Evolutionary conservation across 1,140 invertebrate genomes (phyloP).

Genomic region (Meteorus sp.): DNA sequence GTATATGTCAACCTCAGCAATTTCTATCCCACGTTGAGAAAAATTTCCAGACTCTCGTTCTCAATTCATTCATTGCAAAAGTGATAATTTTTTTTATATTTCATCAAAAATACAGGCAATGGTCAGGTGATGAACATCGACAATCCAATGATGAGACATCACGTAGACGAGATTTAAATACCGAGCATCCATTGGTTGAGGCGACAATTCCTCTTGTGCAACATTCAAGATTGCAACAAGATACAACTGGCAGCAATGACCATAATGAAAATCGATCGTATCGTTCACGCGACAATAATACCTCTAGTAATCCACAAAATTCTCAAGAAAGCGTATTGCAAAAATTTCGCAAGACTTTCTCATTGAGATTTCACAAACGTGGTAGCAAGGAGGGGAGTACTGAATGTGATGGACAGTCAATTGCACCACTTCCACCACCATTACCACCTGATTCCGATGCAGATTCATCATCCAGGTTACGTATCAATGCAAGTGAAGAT

Average conservation of each 20-base stretch:
- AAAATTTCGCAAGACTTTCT: slow-evolving; percentile 73
- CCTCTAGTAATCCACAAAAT: slow-evolving; percentile 36
- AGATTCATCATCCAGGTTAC: slow-evolving; percentile 33
- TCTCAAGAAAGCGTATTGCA: slow-evolving; percentile 64
- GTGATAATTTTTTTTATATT: slow-evolving; percentile 20
- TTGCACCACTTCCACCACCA: slow-evolving; percentile 19
- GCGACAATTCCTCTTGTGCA: slow-evolving; percentile 43
- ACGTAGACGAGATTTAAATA: slow-evolving; percentile 27
- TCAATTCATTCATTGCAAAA: not conserved
- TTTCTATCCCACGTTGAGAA: too few species aligned
- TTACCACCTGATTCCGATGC: slow-evolving; percentile 47
- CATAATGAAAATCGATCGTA: slow-evolving; percentile 34
- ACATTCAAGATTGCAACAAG: slow-evolving; percentile 47
- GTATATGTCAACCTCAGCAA: too few species aligned
- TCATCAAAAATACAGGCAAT: slow-evolving; percentile 39
- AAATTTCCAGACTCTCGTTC: not conserved
- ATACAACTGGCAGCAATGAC: slow-evolving; percentile 31
- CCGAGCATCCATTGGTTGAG: slow-evolving; percentile 49
- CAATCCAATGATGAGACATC: slow-evolving; percentile 36
- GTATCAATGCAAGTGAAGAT: slow-evolving; percentile 50
- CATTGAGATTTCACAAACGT: slow-evolving; percentile 64
- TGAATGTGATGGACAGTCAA: slow-evolving; percentile 46
- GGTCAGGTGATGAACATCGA: slow-evolving; percentile 47
- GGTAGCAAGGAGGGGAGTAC: slow-evolving; percentile 56
- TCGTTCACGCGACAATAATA: slow-evolving; percentile 31